phyloP scores from a whole-genome alignment of 2,113 vertebrate species.

The Rhabdornis inornatus region DNA sequence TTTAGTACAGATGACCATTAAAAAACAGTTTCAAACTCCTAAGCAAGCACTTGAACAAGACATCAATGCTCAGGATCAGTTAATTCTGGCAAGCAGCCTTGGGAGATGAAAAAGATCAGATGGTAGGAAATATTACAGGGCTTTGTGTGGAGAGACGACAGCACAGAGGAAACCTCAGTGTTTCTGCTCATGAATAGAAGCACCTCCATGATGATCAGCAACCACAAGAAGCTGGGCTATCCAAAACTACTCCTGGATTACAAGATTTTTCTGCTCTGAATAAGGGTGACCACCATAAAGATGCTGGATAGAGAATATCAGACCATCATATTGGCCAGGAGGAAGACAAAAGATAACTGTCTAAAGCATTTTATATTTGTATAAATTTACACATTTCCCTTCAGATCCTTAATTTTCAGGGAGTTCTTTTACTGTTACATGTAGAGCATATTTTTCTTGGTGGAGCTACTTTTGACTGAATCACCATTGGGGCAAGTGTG shows the following conservation, averaged over 20 bases:
- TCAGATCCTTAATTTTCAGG: not conserved
- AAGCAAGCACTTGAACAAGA: not conserved
- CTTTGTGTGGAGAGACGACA: not conserved
- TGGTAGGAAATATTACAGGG: not conserved
- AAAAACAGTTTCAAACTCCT: not conserved
- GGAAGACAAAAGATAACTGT: not conserved
- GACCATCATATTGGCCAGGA: not conserved
- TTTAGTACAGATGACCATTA: not conserved
- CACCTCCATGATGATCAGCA: not conserved
- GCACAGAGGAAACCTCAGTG: not conserved
- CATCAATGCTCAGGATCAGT: not conserved
- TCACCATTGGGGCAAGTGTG: not conserved
- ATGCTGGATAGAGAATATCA: not conserved
- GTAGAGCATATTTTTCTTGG: not conserved
- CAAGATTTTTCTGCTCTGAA: accelerated
- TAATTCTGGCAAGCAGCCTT: not conserved
- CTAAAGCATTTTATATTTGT: not conserved
- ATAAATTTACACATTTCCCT: not conserved
- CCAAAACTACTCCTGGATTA: not conserved
- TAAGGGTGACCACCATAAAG: not conserved
- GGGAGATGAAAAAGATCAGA: not conserved
- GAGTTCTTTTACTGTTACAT: not conserved
- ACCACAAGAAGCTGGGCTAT: not conserved
- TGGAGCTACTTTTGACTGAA: not conserved
- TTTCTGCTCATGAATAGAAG: not conserved